Evolutionary conservation across 2,888 invertebrate genomes (phyloP).

Genomic region (Conus canariensis): DNA sequence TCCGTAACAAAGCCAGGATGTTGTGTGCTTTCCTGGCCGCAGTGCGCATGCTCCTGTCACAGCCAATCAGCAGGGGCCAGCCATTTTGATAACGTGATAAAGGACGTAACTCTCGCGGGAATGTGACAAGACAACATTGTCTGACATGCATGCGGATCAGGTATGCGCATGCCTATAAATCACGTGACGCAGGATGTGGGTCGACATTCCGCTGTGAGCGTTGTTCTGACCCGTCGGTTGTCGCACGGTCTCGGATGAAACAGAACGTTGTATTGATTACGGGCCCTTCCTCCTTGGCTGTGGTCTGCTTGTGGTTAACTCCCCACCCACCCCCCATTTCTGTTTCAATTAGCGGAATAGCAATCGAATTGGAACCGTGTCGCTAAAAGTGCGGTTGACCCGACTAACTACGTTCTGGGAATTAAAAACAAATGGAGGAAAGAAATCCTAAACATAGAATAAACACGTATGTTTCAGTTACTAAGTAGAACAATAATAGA

Average conservation of each 20-base stretch:
- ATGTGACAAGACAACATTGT: constrained; percentile 38
- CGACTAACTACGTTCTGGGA: no score
- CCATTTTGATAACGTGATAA: constrained; percentile 33
- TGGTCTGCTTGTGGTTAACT: not conserved
- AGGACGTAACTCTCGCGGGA: constrained; percentile 38
- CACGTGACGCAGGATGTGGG: not conserved
- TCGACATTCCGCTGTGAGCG: not conserved
- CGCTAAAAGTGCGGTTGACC: no score
- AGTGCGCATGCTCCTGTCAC: constrained; percentile 35
- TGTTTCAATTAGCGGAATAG: no score
- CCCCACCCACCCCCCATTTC: not conserved
- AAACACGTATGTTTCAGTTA: no score
- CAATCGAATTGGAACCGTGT: no score
- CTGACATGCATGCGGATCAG: constrained; percentile 35
- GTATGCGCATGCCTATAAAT: constrained; percentile 35
- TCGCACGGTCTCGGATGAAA: not conserved
- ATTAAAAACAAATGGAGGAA: no score
- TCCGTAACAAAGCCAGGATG: not conserved
- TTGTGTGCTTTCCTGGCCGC: constrained; percentile 4
- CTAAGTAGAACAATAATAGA: no score
- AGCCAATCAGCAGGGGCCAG: constrained; percentile 8
- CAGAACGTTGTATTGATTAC: not conserved
- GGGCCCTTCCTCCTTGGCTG: not conserved
- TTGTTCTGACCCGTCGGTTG: not conserved
- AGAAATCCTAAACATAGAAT: no score